Conservation (phyloP, 2,888 invertebrate species). For the Mythimna albipuncta region DNA sequence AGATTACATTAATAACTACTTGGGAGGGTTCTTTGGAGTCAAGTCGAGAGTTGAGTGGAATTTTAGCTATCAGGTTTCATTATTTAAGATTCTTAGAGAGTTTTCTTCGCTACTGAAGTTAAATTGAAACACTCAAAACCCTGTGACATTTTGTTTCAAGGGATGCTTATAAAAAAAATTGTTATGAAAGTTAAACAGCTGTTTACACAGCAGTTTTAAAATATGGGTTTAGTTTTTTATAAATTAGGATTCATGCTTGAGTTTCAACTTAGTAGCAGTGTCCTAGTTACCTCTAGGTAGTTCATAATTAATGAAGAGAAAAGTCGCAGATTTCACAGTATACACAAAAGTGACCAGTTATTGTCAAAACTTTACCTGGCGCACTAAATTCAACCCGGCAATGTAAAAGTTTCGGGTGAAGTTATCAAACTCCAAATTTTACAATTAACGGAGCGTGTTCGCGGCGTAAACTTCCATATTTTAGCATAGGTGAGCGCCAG, state of each 20-base stretch:
- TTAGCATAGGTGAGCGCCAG: constrained; percentile 80
- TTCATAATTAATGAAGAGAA: constrained; percentile 57
- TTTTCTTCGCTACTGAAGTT: constrained; percentile 14
- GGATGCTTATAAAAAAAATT: not conserved
- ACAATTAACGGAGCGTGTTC: constrained; percentile 82
- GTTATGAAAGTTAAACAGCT: not conserved
- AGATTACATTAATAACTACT: constrained; percentile 39
- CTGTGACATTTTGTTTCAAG: constrained; percentile 8
- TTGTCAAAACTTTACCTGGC: constrained; percentile 74
- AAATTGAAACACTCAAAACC: constrained; percentile 21
- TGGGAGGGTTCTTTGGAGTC: constrained; percentile 5
- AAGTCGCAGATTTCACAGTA: constrained; percentile 52
- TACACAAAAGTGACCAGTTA: constrained; percentile 70
- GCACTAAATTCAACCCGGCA: constrained; percentile 65
- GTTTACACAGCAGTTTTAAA: constrained; percentile 23
- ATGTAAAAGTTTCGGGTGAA: constrained; percentile 70
- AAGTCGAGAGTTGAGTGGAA: constrained; percentile 16
- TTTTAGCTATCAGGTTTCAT: constrained; percentile 34
- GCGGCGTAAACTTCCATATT: constrained; percentile 78
- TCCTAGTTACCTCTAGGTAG: constrained; percentile 14
- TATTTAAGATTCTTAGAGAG: constrained; percentile 34
- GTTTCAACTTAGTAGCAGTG: not conserved
- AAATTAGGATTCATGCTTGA: constrained; percentile 45
- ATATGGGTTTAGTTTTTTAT: constrained; percentile 27
- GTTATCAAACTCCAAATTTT: constrained; percentile 83